phyloP scores from a whole-genome alignment of 2,888 invertebrate genomes.

The Drosophila mulleri region DNA sequence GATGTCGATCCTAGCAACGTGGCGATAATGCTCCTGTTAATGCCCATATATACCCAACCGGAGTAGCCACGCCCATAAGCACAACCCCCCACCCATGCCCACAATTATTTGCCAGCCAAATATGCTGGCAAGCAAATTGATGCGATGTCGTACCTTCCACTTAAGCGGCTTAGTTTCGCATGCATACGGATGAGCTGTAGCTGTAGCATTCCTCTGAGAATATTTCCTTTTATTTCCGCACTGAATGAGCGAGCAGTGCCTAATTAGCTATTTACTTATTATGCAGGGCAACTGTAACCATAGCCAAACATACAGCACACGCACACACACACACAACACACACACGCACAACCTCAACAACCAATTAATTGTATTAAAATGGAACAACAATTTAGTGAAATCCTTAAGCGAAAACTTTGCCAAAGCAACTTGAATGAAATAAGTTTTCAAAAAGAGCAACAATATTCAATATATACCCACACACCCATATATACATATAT shows the following conservation, averaged over 20 bases:
- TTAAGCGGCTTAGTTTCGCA: slow-evolving; percentile 24
- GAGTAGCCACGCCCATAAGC: background rate
- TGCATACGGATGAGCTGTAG: slow-evolving; percentile 1
- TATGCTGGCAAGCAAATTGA: slow-evolving; percentile 23
- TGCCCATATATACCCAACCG: slow-evolving; percentile 12
- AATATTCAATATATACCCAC: background rate
- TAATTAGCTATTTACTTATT: slow-evolving; percentile 23
- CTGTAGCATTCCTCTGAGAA: background rate
- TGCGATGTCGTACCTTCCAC: slow-evolving; percentile 14
- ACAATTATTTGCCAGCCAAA: slow-evolving; percentile 9
- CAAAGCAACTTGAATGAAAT: background rate
- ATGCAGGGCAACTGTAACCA: slow-evolving; percentile 4
- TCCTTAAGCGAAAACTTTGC: background rate
- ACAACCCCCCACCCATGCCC: background rate
- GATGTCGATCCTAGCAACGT: slow-evolving; percentile 36
- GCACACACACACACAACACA: background rate
- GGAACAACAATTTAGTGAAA: background rate
- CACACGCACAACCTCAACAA: background rate
- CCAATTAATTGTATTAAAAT: slow-evolving; percentile 9
- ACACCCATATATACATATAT: too few species aligned
- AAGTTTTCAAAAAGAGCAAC: background rate
- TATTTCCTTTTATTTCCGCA: slow-evolving; percentile 1
- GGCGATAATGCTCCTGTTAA: slow-evolving; percentile 64
- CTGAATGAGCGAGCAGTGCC: background rate
- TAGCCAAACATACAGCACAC: background rate